These are phyloP conservation scores for Euwallacea fornicatus DNA, from an alignment of 1,140 invertebrate genomes.

Conservation along the genomic window DNA sequence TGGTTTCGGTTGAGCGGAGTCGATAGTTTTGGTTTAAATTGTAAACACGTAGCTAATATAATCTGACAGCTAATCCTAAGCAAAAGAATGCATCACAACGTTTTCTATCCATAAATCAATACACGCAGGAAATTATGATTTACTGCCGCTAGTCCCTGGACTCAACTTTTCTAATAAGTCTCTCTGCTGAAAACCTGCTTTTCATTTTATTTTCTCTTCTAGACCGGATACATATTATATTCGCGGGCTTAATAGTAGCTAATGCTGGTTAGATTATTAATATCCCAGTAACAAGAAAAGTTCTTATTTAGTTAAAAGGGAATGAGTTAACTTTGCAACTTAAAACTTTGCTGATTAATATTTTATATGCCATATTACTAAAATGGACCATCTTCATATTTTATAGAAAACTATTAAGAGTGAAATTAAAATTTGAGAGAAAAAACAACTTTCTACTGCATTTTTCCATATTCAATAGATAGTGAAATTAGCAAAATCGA, in stretches of 20 bases:
- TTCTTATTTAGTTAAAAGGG: slow-evolving; percentile 29
- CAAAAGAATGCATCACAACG: slow-evolving; percentile 12
- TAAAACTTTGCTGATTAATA: slow-evolving; percentile 33
- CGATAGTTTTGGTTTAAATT: too few relatives aligned
- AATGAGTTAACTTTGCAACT: slow-evolving; percentile 34
- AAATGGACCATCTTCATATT: slow-evolving; percentile 6
- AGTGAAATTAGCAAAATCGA: too few relatives aligned
- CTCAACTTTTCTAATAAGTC: slow-evolving; percentile 25
- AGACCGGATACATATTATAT: background rate
- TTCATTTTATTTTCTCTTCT: slow-evolving; percentile 10
- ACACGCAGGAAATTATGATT: slow-evolving; percentile 15
- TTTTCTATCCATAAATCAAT: slow-evolving; percentile 19
- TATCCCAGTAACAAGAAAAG: slow-evolving; percentile 28
- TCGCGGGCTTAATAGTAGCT: slow-evolving; percentile 12
- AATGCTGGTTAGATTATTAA: slow-evolving; percentile 29
- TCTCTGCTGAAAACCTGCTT: slow-evolving; percentile 15
- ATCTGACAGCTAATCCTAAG: too few relatives aligned
- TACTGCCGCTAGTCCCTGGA: slow-evolving; percentile 14
- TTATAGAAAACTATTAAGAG: background rate
- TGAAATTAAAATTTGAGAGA: too few relatives aligned
- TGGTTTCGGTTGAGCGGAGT: background rate
- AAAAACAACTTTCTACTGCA: too few relatives aligned
- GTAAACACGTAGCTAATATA: too few relatives aligned
- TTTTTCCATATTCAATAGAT: too few relatives aligned
- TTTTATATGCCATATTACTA: slow-evolving; percentile 24